Percentiles rank a stretch among this genome's conserved stretches.
These are phyloP conservation scores for Anagrus nilaparvatae DNA, from an alignment of 1,140 invertebrate species.

Conservation along the genomic window DNA sequence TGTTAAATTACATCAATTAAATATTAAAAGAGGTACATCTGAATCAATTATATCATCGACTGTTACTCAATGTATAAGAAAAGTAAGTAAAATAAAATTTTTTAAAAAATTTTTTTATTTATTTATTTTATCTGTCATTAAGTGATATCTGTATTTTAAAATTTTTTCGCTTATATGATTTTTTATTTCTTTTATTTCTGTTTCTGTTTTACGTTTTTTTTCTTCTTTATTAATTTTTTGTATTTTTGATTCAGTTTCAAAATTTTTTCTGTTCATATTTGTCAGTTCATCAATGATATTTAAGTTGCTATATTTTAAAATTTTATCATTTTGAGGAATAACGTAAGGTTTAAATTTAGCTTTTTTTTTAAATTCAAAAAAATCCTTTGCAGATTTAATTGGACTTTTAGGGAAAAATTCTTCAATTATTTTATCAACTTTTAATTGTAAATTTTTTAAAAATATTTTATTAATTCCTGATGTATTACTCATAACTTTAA, in stretches of 20 bases:
- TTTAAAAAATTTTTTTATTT: background rate
- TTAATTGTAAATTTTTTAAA: constrained; percentile 17
- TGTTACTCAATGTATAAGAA: constrained; percentile 65
- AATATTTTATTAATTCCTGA: constrained; percentile 18
- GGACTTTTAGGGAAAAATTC: constrained; percentile 16
- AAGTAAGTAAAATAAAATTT: constrained; percentile 42
- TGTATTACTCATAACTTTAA: background rate
- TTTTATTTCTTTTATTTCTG: too few species aligned
- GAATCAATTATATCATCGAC: constrained; percentile 69
- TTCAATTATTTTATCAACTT: constrained; percentile 18
- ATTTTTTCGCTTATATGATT: background rate
- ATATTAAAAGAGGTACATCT: constrained; percentile 58
- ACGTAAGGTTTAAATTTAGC: constrained; percentile 13
- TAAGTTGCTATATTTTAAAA: background rate
- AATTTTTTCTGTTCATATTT: too few species aligned
- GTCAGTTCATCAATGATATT: too few species aligned
- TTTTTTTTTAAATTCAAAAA: constrained; percentile 12
- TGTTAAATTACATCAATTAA: constrained; percentile 67
- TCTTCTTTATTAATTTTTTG: background rate
- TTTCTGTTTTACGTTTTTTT: background rate
- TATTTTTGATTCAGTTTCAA: background rate
- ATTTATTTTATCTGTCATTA: background rate
- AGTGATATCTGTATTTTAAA: constrained; percentile 9
- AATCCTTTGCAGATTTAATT: constrained; percentile 8
- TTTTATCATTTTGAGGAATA: constrained; percentile 8